A percentile compares a stretch with the other conserved stretches of the same genome.
Evolutionary conservation across 2,797 vertebrate species (phyloP).

Genomic region (Crax fasciolata): DNA sequence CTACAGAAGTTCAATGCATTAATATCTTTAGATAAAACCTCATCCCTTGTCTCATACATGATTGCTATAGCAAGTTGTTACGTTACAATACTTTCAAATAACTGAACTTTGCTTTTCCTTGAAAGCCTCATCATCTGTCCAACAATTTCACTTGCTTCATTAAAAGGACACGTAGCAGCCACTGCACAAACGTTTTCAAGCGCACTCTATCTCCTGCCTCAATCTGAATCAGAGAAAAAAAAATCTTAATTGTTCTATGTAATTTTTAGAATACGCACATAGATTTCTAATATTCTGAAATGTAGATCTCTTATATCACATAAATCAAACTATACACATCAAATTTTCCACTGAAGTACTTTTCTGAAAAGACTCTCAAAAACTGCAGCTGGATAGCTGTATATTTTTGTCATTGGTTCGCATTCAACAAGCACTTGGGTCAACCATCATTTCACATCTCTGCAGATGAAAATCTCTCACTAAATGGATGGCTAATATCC

Average conservation of each 20-base stretch:
- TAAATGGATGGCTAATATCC: slow-evolving; percentile 70
- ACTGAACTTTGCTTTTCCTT: not conserved
- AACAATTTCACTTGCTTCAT: not conserved
- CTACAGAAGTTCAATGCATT: not conserved
- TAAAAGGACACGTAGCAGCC: not conserved
- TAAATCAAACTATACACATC: not conserved
- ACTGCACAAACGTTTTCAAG: not conserved
- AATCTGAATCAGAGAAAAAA: not conserved
- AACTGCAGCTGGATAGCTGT: not conserved
- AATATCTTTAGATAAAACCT: not conserved
- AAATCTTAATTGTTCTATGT: not conserved
- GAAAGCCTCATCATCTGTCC: not conserved
- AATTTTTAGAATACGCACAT: not conserved
- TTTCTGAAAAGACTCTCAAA: not conserved
- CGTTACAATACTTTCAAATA: not conserved
- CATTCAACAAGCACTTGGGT: slow-evolving; percentile 52
- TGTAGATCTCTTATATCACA: not conserved
- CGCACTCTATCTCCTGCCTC: not conserved
- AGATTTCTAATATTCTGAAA: not conserved
- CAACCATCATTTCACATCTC: slow-evolving; percentile 70
- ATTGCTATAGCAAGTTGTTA: not conserved
- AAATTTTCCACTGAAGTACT: rapidly evolving
- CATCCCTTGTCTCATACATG: not conserved
- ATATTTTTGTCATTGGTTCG: slow-evolving; percentile 24
- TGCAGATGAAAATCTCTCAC: slow-evolving; percentile 72